Base-by-base conservation (phyloP, 2,797 vertebrate genomes). In the Arrhamphus sclerolepis region DNA sequence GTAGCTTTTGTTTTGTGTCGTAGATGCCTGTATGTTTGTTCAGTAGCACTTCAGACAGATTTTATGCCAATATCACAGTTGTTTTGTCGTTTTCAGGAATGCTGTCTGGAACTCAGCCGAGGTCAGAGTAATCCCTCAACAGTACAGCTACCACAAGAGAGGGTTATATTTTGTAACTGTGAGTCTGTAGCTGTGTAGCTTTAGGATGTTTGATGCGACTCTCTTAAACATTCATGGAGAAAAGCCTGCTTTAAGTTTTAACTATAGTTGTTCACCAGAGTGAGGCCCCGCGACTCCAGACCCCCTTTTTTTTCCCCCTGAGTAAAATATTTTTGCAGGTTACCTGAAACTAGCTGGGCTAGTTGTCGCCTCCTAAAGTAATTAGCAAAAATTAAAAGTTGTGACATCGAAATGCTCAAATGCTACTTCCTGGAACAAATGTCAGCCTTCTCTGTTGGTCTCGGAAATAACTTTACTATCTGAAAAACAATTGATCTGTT, bases 1-100 rank as follows among this genome's bases (percentile, higher is more conserved):
- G 52, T 54, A 21, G 16, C 44, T 17, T 21, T 34, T 46, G 60
- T 58, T 63, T 63, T 50, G 59, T 77, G 62, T 81, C n/a, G n/a
- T n/a, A n/a, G n/a, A n/a, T n/a, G n/a, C n/a, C n/a, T n/a, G n/a
- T n/a, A 75, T 47, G 52, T 78, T 78, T 78, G 77, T 84, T 83
- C 43, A 21, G 66, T 72, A 85, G 83, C 83, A 86, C 83, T 86
- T 88, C 56, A 82, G 63, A 78, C 54, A 46, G 64, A 66, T 76
- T 41, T 54, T 67, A 78, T 83, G 89, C 86, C 86, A 89, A 87
- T 76, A 72, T 75, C 56, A 51, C 21, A 40, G 65, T 18, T 70
- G 34, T 72, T 22, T 76, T 55, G 64, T 72, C 58, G 60, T 67
- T 46, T 28, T 72, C 61, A 51, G 69, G 57, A 52, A 75, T 44